Base-by-base conservation (phyloP, 2,888 invertebrate genomes). In the Isoperla grammatica region DNA sequence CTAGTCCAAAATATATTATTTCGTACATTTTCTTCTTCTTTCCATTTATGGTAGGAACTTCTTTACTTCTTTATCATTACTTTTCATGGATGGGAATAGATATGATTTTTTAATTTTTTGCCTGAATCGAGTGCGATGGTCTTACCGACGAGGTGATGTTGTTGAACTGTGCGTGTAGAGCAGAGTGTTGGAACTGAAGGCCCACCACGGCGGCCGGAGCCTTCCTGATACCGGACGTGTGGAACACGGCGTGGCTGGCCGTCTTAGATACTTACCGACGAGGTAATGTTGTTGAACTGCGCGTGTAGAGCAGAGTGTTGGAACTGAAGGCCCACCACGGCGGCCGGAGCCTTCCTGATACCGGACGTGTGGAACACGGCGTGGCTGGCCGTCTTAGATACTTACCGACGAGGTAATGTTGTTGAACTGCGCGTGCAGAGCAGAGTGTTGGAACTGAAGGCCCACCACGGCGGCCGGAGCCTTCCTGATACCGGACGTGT, bases 121-220 rank as follows among this genome's bases (percentile, higher is more conserved):
- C n/a, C n/a, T n/a, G n/a, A n/a, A n/a, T n/a, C n/a, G n/a, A n/a
- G n/a, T n/a, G n/a, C n/a, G n/a, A n/a, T n/a, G n/a, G n/a, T n/a
- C n/a, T n/a, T n/a, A n/a, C n/a, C n/a, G n/a, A n/a, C n/a, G 82
- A 84, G 0, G 94, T 90, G 29, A 90, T 84, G 61, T 86, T 79
- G 56, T 82, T 77, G 71, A 94, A 91, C 61, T 84, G 78, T 1
- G 84, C 76, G 62, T 81, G 79, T 71, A 95, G 83, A 54, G 81
- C 78, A 0, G 76, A 75, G 71, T 91, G 90, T 1, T 86, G 84
- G 72, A 89, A 88, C 70, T 93, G 90, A 66, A 90, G 88, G 0
- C 95, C 95, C 2, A 92, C 88, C 1, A 95, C 95, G 19, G 91
- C 91, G 0, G 90, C 93, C 0, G 94, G 90, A 0, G 92, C 90